Base-by-base conservation (phyloP, 2,797 vertebrate genomes). In the Chelon auratus region DNA sequence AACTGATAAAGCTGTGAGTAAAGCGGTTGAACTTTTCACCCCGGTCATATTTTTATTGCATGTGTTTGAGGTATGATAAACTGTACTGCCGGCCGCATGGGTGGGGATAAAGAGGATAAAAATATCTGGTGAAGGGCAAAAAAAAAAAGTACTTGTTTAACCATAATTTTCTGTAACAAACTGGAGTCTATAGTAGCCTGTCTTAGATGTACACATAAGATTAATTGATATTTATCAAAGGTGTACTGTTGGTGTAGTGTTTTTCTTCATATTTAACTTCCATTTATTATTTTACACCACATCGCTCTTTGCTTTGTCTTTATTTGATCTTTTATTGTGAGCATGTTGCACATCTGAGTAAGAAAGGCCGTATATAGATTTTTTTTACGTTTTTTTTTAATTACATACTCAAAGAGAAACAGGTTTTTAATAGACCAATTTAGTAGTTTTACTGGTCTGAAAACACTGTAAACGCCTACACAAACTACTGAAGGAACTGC, bases 21-120 rank as follows among this genome's bases (percentile, higher is more conserved):
- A n/a, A n/a, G n/a, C 6, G 0, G 51, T 58, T 91, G 24, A 91
- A 91, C 90, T 90, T 88, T 88, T 92, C 85, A 88, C 84, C 91
- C 60, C 9, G 0, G 0, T 52, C 72, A 39, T 88, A 79, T 86
- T 45, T 91, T 92, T 91, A 92, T 80, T 73, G 75, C 77, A 8
- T 48, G 14, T 71, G 40, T 67, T 66, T 65, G 69, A 81, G 43
- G 20, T 47, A 22, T 58, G 71, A 84, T 81, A 68, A 61, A 77
- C 0, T 56, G 22, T 36, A 40, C 52, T 48, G 54, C 50, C 26
- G 60, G 53, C 59, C 62, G 45, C 26, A 60, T 53, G 9, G 57
- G 40, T 6, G 0, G 17, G 60, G 56, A 65, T 33, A 65, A 30
- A 57, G 12, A 1, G 7, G 24, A 57, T 26, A 64, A 51, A 76